A percentile compares a stretch with the other conserved stretches of the same genome.
phyloP scores from a whole-genome alignment of 1,140 invertebrate genomes.

The Maconellicoccus hirsutus region DNA sequence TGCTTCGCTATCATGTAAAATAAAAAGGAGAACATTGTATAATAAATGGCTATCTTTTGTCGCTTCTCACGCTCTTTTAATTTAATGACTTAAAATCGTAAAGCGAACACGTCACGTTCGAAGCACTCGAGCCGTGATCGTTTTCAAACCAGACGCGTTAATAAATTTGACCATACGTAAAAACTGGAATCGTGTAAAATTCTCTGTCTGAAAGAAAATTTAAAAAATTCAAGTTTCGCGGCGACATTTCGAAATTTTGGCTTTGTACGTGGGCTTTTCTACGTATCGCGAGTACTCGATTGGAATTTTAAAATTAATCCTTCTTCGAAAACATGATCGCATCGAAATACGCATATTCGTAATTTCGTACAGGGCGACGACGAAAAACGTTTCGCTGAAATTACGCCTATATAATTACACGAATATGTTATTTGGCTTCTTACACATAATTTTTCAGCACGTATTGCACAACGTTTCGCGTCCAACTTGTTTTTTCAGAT shows the following conservation, averaged over 20 bases:
- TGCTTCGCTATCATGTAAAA: slow-evolving; percentile 16
- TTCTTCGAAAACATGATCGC: background rate
- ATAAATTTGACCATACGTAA: background rate
- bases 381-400: background rate
- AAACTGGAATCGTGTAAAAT: background rate
- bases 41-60: slow-evolving; percentile 21
- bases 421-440: slow-evolving; percentile 4
- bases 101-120: slow-evolving; percentile 2
- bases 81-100: background rate
- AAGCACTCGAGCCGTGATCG: background rate
- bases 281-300: background rate
- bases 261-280: background rate
- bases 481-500: background rate
- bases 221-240: no score
- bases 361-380: background rate
- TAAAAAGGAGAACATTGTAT: slow-evolving; percentile 21
- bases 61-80: slow-evolving; percentile 19
- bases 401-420: background rate
- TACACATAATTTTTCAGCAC: background rate
- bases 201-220: background rate
- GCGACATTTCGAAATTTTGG: no score
- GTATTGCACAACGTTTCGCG: background rate
- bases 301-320: background rate
- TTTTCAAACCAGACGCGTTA: background rate
- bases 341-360: no score